Conservation (phyloP, 92 coral and sea anemone species). For the Porites rus region DNA sequence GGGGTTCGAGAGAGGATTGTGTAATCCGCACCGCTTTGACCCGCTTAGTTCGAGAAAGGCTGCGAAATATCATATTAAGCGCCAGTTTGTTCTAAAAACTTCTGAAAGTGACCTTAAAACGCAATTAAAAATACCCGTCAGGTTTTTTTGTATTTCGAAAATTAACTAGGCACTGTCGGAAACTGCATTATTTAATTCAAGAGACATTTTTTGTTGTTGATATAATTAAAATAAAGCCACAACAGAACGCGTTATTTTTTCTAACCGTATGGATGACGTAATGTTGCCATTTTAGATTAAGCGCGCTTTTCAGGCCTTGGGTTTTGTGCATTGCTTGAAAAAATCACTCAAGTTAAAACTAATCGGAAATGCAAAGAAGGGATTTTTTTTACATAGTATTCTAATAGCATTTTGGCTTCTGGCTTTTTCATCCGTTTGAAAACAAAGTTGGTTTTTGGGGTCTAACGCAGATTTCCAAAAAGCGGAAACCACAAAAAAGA, state of each 20-base stretch:
- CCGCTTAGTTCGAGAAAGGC: not conserved
- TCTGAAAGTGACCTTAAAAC: not conserved
- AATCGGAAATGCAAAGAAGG: not conserved
- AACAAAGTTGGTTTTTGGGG: not conserved
- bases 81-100: not conserved
- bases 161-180: not conserved
- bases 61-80: not conserved
- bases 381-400: not conserved
- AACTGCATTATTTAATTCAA: not conserved
- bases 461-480: not conserved
- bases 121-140: not conserved
- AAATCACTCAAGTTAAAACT: not conserved
- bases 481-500: slow-evolving; percentile 25
- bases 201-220: not conserved
- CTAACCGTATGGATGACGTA: slow-evolving; percentile 10
- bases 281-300: slow-evolving; percentile 11
- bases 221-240: not conserved
- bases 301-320: not conserved
- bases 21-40: slow-evolving; percentile 15
- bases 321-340: not conserved
- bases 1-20: not conserved
- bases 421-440: not conserved
- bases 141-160: not conserved
- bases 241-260: slow-evolving; percentile 6
- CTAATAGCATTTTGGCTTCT: not conserved